Conservation (phyloP, 2,113 vertebrate genomes). For the Tretioscincus oriximinensis region DNA sequence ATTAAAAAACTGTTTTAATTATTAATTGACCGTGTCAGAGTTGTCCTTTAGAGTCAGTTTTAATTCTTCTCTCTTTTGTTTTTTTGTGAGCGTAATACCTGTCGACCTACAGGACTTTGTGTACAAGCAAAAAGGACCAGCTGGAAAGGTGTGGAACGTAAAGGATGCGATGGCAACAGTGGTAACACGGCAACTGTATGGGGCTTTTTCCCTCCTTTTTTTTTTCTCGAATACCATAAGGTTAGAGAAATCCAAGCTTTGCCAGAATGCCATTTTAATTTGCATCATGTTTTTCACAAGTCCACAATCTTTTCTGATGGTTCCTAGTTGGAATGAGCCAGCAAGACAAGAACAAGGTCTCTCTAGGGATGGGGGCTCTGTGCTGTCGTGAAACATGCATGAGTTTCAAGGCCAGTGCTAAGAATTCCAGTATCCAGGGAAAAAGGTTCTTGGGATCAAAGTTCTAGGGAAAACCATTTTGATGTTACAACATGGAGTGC, state of each 20-base stretch:
- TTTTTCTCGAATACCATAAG: background rate
- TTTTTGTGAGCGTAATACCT: constrained; percentile 70
- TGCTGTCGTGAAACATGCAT: too few relatives aligned
- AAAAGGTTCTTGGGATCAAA: too few relatives aligned
- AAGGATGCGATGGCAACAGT: accelerated
- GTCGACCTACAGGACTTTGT: constrained; percentile 78
- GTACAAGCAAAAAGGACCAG: constrained; percentile 40
- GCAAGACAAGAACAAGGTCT: too few relatives aligned
- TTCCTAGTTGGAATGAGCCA: too few relatives aligned
- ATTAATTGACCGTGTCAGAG: constrained; percentile 92
- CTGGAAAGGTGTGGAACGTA: constrained; percentile 28
- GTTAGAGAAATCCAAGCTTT: too few relatives aligned
- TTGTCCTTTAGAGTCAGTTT: constrained; percentile 91
- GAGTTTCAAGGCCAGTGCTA: too few relatives aligned
- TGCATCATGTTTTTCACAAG: too few relatives aligned
- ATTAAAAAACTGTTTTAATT: constrained; percentile 93
- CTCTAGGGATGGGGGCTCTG: too few relatives aligned
- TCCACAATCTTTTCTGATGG: too few relatives aligned
- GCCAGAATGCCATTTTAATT: background rate
- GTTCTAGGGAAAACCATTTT: too few relatives aligned
- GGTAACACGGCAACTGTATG: accelerated
- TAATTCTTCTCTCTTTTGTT: constrained; percentile 77
- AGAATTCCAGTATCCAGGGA: too few relatives aligned
- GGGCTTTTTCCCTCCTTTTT: background rate
- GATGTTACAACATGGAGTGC: too few relatives aligned